Evolutionary conservation across 2,113 vertebrate genomes (phyloP), one percentile per base, ranked within the genome.

Genomic region (Saguinus midas): DNA sequence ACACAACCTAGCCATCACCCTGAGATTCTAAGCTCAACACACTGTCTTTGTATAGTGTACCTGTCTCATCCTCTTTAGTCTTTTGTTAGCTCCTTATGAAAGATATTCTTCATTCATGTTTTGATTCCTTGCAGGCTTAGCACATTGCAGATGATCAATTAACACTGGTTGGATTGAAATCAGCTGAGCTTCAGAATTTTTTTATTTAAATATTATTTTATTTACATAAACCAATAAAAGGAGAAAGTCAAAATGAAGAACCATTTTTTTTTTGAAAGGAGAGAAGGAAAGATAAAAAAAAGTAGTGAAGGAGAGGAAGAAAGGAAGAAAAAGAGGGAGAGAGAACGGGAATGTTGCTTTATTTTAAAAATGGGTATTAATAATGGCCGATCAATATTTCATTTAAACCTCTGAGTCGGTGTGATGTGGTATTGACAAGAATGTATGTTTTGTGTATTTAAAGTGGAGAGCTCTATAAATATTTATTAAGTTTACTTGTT

Each of bases 161-260:
- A 76, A 35, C 52, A 37, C 1, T 66, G n/a, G 50, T 27, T 70
- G 79, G 66, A 73, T 1, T 48, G 87, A 91, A 78, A 79, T 93
- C 45, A 55, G 23, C 12, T 17, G 82, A 55, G 5, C n/a, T 64
- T 79, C n/a, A 70, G 27, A 52, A 17, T 52, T 52, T 52, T 52
- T 52, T 52, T 61, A 13, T 58, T 76, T 76, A 68, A 87, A 50
- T 55, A 57, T 87, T 81, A 75, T 72, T 87, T 87, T 82, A 61
- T 18, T 95, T 87, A 25, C 50, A 64, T 70, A 83, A 91, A 37
- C 35, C 29, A 45, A n/a, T 50, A 70, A 72, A 82, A 70, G 23
- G 82, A 78, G 32, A 94, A 91, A 83, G 43, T 50, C 82, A 90
- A 91, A 87, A 87, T 70, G 82, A 90, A 90, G 68, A 75, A 43